Conservation (phyloP, 2,888 invertebrate species). For the Temnothorax rugatulus region DNA sequence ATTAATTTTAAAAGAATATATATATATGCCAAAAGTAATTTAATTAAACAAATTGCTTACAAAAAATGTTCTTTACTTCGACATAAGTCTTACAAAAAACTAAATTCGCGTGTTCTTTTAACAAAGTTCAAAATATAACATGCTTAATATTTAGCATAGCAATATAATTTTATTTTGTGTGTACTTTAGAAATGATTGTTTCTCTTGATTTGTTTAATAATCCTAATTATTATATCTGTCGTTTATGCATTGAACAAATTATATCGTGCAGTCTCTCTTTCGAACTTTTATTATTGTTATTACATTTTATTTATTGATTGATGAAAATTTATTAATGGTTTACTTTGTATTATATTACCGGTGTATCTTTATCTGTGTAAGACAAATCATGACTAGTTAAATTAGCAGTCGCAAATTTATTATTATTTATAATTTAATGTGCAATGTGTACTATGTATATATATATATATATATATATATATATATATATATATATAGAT, state of each 20-base stretch:
- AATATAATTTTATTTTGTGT: neutral
- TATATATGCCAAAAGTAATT: neutral
- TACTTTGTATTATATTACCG: neutral
- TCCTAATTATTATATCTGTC: neutral
- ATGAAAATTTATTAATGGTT: slow-evolving; percentile 34
- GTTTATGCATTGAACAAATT: neutral
- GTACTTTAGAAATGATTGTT: neutral
- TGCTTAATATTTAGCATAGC: neutral
- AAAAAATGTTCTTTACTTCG: neutral
- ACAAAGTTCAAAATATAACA: neutral
- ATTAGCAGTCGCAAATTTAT: slow-evolving; percentile 39
- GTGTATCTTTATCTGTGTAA: slow-evolving; percentile 2
- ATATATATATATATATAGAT: neutral
- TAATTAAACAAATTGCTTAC: neutral
- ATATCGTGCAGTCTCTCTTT: neutral
- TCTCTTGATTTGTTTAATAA: slow-evolving; percentile 5
- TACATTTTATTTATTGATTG: slow-evolving; percentile 22
- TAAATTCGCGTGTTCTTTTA: neutral
- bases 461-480: neutral
- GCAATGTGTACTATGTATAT: neutral
- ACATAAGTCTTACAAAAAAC: neutral
- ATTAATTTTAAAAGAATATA: neutral
- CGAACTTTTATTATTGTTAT: neutral
- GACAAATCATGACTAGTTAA: slow-evolving; percentile 17
- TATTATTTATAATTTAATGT: neutral